phyloP scores from a whole-genome alignment of 2,888 invertebrate genomes.

The Torymus tubicola region DNA sequence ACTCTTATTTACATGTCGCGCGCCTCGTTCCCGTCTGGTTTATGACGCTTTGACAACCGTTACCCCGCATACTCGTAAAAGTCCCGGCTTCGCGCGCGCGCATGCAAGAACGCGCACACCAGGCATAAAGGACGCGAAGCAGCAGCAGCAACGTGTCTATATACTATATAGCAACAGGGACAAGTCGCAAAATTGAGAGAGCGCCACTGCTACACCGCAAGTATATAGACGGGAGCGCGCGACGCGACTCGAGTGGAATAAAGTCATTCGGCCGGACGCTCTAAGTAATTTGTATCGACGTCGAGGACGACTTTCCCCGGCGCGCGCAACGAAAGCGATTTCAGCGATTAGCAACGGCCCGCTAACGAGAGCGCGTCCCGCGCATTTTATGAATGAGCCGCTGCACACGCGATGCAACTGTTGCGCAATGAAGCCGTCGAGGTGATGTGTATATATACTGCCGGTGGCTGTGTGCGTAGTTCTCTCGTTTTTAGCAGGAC shows the following conservation, averaged over 20 bases:
- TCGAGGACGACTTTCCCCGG: slow-evolving; percentile 36
- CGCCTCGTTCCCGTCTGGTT: not conserved
- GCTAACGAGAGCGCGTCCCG: slow-evolving; percentile 28
- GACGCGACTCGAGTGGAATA: not conserved
- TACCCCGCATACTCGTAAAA: not conserved
- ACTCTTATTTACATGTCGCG: not conserved
- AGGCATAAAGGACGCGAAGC: no score
- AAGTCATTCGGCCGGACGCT: slow-evolving; percentile 23
- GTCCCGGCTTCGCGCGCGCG: not conserved
- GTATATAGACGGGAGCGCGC: no score
- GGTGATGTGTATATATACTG: not conserved
- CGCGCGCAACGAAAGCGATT: slow-evolving; percentile 48
- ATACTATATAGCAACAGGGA: no score
- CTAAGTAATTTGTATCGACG: slow-evolving; percentile 52
- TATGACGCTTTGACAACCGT: not conserved
- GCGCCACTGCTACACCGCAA: no score
- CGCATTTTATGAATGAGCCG: slow-evolving; percentile 46
- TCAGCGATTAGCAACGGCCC: slow-evolving; percentile 44
- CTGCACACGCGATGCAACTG: slow-evolving; percentile 5
- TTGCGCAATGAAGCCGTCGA: slow-evolving; percentile 34
- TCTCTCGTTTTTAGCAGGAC: no score
- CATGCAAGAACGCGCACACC: no score
- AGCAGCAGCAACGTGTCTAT: no score
- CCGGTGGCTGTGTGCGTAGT: no score
- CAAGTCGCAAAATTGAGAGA: no score